A percentile compares a stretch with the other conserved stretches of the same genome.
phyloP scores from a whole-genome alignment of 2,797 vertebrate species.

The Hirundo rustica region DNA sequence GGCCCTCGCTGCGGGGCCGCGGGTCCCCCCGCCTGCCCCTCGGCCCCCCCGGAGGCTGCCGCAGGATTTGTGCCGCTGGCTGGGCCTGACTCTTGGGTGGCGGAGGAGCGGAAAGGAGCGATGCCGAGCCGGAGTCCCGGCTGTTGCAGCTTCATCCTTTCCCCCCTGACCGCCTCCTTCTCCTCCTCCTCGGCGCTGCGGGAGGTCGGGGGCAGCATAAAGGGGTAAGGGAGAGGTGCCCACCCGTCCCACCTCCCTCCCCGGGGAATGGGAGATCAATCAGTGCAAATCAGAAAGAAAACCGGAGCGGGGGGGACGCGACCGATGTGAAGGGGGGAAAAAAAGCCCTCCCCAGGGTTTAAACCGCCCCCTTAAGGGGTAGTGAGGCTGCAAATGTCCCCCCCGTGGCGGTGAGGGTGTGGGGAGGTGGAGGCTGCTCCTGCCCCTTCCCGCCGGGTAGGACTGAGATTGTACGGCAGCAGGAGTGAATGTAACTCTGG shows the following conservation, averaged over 20 bases:
- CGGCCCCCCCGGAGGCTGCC: background rate
- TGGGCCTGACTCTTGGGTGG: constrained; percentile 40
- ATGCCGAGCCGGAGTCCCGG: constrained; percentile 47
- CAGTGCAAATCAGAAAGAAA: constrained; percentile 8
- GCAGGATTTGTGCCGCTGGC: constrained; percentile 21
- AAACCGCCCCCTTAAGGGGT: background rate
- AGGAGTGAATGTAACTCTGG: constrained; percentile 64
- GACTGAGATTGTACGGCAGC: constrained; percentile 32
- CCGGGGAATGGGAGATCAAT: background rate
- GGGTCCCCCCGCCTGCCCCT: background rate
- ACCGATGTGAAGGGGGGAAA: background rate
- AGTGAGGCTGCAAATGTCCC: background rate
- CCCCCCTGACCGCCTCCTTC: background rate
- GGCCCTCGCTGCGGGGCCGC: background rate
- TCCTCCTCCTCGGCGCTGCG: background rate
- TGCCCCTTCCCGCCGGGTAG: constrained; percentile 33
- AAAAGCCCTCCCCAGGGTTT: background rate
- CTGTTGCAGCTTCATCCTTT: constrained; percentile 58
- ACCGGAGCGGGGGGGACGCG: background rate
- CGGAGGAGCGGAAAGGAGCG: constrained; percentile 54
- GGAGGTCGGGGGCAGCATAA: constrained; percentile 40
- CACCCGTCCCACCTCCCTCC: background rate
- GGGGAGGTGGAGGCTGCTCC: constrained; percentile 8
- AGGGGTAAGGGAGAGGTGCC: background rate
- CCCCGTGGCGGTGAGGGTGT: background rate